Evolutionary conservation across 2,888 invertebrate species (phyloP).

Genomic region (Tipula unca): DNA sequence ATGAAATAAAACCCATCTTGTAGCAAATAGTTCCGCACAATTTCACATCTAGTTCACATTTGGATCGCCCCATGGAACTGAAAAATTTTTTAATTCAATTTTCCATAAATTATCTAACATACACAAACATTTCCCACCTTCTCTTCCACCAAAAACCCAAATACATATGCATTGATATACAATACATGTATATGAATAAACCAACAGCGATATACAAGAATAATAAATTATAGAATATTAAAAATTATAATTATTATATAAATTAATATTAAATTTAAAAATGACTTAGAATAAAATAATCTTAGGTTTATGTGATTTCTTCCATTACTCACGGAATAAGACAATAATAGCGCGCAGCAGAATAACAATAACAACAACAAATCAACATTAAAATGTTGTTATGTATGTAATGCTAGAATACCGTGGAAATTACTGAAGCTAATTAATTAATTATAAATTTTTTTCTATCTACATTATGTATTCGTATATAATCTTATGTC

Average conservation of each 20-base stretch:
- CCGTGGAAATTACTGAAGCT: conserved; percentile 8
- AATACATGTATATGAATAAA: neutral
- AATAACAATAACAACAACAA: neutral
- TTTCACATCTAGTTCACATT: neutral
- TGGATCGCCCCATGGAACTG: neutral
- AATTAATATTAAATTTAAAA: neutral
- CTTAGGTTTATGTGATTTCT: neutral
- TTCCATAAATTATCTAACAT: neutral
- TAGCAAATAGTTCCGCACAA: neutral
- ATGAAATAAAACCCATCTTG: neutral
- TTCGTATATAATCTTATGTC: neutral
- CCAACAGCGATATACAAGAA: neutral
- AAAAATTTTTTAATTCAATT: neutral
- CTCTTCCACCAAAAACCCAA: neutral
- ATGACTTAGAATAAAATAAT: neutral
- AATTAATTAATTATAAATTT: neutral
- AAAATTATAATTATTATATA: neutral
- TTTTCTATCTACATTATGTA: neutral
- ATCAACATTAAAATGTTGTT: neutral
- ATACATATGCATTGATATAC: too few relatives aligned
- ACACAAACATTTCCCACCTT: neutral
- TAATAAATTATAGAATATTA: neutral
- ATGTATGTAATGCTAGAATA: neutral
- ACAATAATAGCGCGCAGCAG: neutral
- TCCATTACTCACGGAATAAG: neutral